Evolutionary conservation across 2,888 invertebrate genomes (phyloP).

Genomic region (Aphodius sticticus): DNA sequence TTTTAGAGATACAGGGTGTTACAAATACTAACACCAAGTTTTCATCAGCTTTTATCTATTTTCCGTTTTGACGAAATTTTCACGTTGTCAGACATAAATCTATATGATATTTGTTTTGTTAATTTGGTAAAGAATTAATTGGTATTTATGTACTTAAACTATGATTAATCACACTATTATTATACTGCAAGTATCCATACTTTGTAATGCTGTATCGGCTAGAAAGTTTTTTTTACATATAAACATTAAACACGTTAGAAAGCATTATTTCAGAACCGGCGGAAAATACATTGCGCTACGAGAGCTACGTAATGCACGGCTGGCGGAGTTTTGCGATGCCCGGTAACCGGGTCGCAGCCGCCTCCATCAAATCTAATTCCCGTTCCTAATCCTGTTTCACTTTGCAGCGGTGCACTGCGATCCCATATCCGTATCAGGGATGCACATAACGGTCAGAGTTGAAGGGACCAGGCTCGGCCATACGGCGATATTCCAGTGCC

Average conservation of each 20-base stretch:
- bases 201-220: no score
- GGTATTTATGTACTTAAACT: no score
- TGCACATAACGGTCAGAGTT: slow-evolving; percentile 73
- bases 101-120: no score
- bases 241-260: neutral
- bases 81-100: no score
- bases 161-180: no score
- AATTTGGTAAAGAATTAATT: no score
- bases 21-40: no score
- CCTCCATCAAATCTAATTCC: slow-evolving; percentile 36
- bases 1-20: no score
- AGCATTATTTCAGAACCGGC: neutral
- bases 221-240: no score
- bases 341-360: neutral
- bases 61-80: no score
- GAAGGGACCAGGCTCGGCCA: slow-evolving; percentile 84
- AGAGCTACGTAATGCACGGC: neutral
- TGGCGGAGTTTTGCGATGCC: neutral
- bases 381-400: slow-evolving; percentile 21
- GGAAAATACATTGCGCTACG: neutral
- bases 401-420: slow-evolving; percentile 70
- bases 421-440: slow-evolving; percentile 66
- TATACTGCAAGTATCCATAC: no score
- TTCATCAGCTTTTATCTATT: no score
- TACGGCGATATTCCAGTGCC: slow-evolving; percentile 79